Evolutionary conservation across 2,797 vertebrate genomes (phyloP).

Genomic region (Botia almorhae): DNA sequence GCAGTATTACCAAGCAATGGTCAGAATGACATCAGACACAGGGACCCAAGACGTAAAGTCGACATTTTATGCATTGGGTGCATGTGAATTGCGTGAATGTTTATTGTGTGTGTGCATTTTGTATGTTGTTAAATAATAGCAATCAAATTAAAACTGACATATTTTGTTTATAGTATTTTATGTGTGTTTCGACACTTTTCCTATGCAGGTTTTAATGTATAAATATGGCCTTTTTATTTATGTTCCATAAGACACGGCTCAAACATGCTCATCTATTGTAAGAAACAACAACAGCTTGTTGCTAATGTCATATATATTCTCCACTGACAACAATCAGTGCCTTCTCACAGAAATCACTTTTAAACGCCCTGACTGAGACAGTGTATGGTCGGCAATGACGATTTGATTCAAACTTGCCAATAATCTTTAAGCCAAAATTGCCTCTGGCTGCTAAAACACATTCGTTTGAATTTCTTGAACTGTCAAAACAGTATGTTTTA

Average conservation of each 20-base stretch:
- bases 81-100: no score
- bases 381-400: slow-evolving; percentile 22
- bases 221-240: neutral
- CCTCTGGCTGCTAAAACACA: neutral
- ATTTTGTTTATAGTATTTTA: no score
- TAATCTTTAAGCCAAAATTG: slow-evolving; percentile 9
- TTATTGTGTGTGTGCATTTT: no score
- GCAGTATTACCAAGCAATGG: no score
- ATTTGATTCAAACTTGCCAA: slow-evolving; percentile 24
- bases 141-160: no score
- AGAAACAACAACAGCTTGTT: slow-evolving; percentile 23
- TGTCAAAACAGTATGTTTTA: neutral
- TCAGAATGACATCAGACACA: no score
- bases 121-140: no score
- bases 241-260: neutral
- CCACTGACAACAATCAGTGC: neutral
- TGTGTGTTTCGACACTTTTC: no score
- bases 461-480: slow-evolving; percentile 2
- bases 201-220: no score
- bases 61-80: no score
- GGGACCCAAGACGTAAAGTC: no score
- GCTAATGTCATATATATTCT: slow-evolving; percentile 21
- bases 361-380: no score
- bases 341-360: slow-evolving; percentile 9
- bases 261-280: slow-evolving; percentile 4